A percentile compares a stretch with the other conserved stretches of the same genome.
phyloP scores from a whole-genome alignment of 2,888 invertebrate species.

The Parasteatoda lunata region DNA sequence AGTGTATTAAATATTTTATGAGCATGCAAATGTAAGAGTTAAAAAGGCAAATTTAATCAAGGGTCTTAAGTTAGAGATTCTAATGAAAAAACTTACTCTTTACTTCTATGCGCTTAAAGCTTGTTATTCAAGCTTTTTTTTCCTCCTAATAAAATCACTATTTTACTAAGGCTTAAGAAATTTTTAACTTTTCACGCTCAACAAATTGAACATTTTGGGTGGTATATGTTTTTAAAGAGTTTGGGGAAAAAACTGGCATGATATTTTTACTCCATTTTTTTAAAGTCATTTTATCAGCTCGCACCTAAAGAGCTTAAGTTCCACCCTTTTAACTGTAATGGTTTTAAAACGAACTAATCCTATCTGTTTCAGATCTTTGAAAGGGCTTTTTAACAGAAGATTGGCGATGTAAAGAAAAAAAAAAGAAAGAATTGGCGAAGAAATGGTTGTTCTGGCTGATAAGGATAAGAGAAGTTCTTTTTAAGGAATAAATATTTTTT shows the following conservation, averaged over 20 bases:
- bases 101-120: too few species aligned
- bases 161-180: not conserved
- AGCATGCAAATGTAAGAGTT: too few species aligned
- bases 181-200: not conserved
- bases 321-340: constrained; percentile 59
- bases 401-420: constrained; percentile 16
- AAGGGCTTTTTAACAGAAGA: constrained; percentile 46
- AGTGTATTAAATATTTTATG: too few species aligned
- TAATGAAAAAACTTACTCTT: too few species aligned
- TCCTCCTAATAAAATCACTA: not conserved
- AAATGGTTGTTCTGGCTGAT: constrained; percentile 40
- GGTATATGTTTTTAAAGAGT: not conserved
- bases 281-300: constrained; percentile 31
- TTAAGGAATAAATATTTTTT: too few species aligned
- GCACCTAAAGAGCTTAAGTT: constrained; percentile 59
- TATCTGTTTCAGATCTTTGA: constrained; percentile 56
- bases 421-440: constrained; percentile 6
- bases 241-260: constrained; percentile 14
- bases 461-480: constrained; percentile 5
- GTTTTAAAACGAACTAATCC: constrained; percentile 60
- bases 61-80: too few species aligned
- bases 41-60: too few species aligned
- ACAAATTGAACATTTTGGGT: not conserved
- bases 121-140: too few species aligned
- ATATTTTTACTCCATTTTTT: constrained; percentile 20